Base-by-base conservation (phyloP, 2,888 invertebrate species). In the Leptopterna dolabrata region DNA sequence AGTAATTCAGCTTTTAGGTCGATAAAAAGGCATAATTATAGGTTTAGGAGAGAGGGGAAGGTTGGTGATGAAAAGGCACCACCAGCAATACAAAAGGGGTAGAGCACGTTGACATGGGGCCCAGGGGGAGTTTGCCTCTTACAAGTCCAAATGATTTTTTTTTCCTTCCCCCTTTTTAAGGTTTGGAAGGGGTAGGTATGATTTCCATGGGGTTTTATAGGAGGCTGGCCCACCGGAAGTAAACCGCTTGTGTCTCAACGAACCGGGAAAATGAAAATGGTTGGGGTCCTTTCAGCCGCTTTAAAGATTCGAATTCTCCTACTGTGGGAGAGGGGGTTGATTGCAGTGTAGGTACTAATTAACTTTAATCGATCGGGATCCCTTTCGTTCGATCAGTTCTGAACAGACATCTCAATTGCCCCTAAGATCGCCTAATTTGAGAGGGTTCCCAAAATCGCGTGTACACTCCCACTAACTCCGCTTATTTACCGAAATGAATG, bases 1-100 rank as follows among this genome's bases (percentile, higher is more conserved):
- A 83, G 83, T 83, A 83, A 83, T 83, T 83, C 83, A 83, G 83
- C 83, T 83, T 83, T 83, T 83, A 83, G 83, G 83, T 36, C 71
- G 83, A 83, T 63, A 83, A 83, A 83, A 83, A 83, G 70, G 83
- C 36, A 83, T 83, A 83, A 83, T 83, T 83, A 70, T 83, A 83
- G 83, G 83, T 83, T 83, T 71, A 71, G 41, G 13, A 71, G 29
- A 29, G 19, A 27, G 19, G 47, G 47, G 27, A 43, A 27, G 45
- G 19, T 63, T 63, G 63, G 11, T 24, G 63, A 63, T 63, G 63
- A 63, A 63, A 63, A 63, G 63, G 63, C 63, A 63, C 63, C 63
- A 63, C 16, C n/a, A 63, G 73, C 14, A 73, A 36, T 30, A 73
- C 73, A 73, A 73, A 73, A 36, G 73, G 73, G 73, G 71, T 71